Evolutionary conservation across 2,113 vertebrate genomes (phyloP), one percentile per base, ranked within the genome.

Genomic region (Mustelus asterias): DNA sequence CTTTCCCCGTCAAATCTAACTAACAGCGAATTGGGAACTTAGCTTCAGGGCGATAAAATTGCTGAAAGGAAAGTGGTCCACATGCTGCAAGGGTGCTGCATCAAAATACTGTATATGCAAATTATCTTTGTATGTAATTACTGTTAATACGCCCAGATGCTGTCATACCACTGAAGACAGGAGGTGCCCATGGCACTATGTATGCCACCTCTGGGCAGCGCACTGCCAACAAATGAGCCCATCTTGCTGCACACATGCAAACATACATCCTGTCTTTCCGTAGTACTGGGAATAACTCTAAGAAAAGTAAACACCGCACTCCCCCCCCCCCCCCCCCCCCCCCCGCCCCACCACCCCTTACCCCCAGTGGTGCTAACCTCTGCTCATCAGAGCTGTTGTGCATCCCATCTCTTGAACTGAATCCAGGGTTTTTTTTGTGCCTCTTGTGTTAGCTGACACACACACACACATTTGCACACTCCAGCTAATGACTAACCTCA

Each of bases 401-500:
- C 11, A 6, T 72, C 41, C 24, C 33, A n/a, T n/a, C 41, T 72
- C 24, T 41, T 72, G 41, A 72, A 70, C 9, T 70, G 20, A 70
- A 3, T 76, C 94, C 67, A 54, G 20, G 94, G 69, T 14, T 41
- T 89, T 90, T 63, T 54, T 58, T 90, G 20, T 89, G n/a, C 0
- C 65, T 72, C 44, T 72, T 24, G 94, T 95, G 69, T 76, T 41
- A 95, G 89, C 41, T 95, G 94, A 95, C 69, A 95, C 89, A 37
- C 48, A 54, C 48, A 54, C 48, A 26, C 41, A 72, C 24, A 72
- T 95, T 44, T 95, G 94, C 37, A 48, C 37, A 29, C 94, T 76
- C 44, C 69, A 48, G 69, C 41, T 95, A 72, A 95, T 70, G 94
- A 72, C 94, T 95, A 72, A 72, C 67, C 69, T 24, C 37, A 95